Evolutionary conservation across 2,113 vertebrate species (phyloP), one percentile per base, ranked within the genome.

Genomic region (Lepus timidus): DNA sequence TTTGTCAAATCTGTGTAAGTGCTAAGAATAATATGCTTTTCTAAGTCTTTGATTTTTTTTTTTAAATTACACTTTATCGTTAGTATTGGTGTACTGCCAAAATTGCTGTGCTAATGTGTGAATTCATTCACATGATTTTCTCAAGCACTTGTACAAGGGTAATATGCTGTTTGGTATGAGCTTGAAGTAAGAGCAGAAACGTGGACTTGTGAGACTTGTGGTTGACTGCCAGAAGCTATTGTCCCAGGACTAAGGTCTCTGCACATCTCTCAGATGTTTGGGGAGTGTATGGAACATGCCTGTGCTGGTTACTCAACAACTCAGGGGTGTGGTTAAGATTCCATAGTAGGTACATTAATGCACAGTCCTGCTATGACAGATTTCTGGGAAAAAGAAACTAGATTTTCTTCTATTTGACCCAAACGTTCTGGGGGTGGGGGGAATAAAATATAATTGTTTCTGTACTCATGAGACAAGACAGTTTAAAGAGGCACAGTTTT

Each of bases 261-360:
- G 96, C 88, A 6, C 64, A 33, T 73, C 79, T 92, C 88, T 17
- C 70, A 98, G 94, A 95, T 96, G 94, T 96, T 95, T 85, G 96
- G 96, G 96, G 96, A 97, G 96, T 89, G 92, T 89, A 93, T 90
- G 62, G 85, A 94, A 85, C 96, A 13, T 95, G 98, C 85, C 98
- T 20, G 2, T 97, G 95, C 98, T 90, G 71, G 97, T 96, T 91
- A 25, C 94, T 86, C 76, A 84, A 81, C 88, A 39, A 1, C 88
- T 36, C 13, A 31, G 76, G 73, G 93, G 96, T 67, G 95, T 98
- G 97, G 97, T 44, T 97, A 98, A 98, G 91, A 94, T 96, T 86
- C 94, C 67, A 39, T 31, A 88, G 22, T 71, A 93, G 96, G 85
- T 86, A 16, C 23, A 1, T 96, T 96, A 96, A 93, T 90, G 68